Conservation (phyloP, 2,888 invertebrate species). For the Argyresthia goedartella region DNA sequence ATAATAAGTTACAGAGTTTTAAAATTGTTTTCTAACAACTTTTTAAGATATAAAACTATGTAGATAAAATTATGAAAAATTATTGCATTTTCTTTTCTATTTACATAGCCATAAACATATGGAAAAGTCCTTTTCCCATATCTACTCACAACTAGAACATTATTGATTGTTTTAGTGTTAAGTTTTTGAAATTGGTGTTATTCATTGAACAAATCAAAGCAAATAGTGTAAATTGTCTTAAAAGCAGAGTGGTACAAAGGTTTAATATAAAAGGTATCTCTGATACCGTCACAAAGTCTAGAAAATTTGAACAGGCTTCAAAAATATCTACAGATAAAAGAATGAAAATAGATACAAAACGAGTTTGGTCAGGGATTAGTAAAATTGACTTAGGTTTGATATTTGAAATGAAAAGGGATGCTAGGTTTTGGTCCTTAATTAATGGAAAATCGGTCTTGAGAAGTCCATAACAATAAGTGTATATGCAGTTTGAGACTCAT, state of each 20-base stretch:
- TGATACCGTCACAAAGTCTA: slow-evolving; percentile 38
- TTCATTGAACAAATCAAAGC: slow-evolving; percentile 32
- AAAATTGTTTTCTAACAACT: slow-evolving; percentile 48
- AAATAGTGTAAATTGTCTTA: slow-evolving; percentile 31
- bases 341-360: slow-evolving; percentile 31
- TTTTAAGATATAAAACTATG: slow-evolving; percentile 39
- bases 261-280: slow-evolving; percentile 28
- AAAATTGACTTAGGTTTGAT: slow-evolving; percentile 13
- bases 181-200: slow-evolving; percentile 18
- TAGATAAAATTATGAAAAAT: no score
- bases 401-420: no score
- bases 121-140: slow-evolving; percentile 5
- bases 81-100: slow-evolving; percentile 45
- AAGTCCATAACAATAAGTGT: no score
- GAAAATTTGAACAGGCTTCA: slow-evolving; percentile 34
- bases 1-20: slow-evolving; percentile 33
- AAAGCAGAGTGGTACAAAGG: slow-evolving; percentile 46
- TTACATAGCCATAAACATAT: slow-evolving; percentile 36
- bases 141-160: slow-evolving; percentile 21
- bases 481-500: no score
- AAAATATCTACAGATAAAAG: slow-evolving; percentile 38
- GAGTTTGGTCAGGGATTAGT: slow-evolving; percentile 39
- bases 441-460: no score
- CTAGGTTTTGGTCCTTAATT: no score
- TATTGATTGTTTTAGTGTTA: neutral